Evolutionary conservation across 2,797 vertebrate species (phyloP).

Genomic region (Muscicapa striata): DNA sequence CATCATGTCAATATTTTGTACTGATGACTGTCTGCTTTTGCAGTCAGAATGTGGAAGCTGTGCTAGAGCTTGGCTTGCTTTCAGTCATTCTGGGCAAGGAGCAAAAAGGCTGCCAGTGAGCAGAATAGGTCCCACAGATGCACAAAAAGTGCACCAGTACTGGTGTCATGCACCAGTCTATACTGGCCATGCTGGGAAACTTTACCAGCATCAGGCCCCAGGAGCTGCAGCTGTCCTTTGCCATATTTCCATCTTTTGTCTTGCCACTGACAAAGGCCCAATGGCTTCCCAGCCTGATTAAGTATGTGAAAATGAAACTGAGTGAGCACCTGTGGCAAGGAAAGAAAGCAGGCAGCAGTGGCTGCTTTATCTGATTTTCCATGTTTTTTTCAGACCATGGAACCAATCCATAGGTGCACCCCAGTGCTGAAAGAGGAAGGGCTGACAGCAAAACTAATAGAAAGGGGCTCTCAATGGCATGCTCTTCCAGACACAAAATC

Average conservation of each 20-base stretch:
- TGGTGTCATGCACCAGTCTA: background rate
- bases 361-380: background rate
- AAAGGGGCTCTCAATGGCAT: background rate
- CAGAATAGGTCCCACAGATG: background rate
- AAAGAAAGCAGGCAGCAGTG: background rate
- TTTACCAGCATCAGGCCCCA: background rate
- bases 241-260: background rate
- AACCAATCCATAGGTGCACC: background rate
- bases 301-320: background rate
- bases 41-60: background rate
- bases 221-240: background rate
- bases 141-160: background rate
- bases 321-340: background rate
- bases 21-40: background rate
- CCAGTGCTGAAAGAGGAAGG: background rate
- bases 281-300: background rate
- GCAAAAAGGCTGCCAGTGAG: background rate
- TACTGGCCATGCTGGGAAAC: background rate
- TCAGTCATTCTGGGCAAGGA: background rate
- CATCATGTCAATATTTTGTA: background rate
- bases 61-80: background rate
- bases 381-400: background rate
- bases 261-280: background rate
- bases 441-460: background rate
- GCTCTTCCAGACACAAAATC: background rate